Conservation (phyloP, 2,113 vertebrate genomes). For the Brachypteracias leptosomus region DNA sequence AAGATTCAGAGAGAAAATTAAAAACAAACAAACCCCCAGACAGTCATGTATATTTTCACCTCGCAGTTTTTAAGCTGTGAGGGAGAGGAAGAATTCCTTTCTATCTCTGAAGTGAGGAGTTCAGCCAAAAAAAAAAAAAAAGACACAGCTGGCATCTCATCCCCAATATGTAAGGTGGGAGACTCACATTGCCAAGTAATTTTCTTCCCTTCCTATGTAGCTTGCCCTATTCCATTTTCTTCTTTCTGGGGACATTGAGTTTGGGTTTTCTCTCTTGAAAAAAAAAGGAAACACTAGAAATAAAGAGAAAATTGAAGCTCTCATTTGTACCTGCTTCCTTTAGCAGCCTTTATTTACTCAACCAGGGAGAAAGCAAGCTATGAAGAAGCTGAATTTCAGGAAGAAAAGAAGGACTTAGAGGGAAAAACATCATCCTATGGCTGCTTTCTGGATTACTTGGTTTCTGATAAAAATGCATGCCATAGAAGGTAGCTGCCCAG, state of each 20-base stretch:
- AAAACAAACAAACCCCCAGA: not conserved
- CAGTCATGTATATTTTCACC: not conserved
- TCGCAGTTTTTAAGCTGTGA: not conserved
- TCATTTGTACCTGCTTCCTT: not conserved
- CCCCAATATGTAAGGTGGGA: too few relatives aligned
- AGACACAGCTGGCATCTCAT: not conserved
- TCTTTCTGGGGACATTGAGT: not conserved
- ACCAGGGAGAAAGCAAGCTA: not conserved
- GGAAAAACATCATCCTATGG: not conserved
- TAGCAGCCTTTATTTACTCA: not conserved
- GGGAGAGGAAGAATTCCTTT: not conserved
- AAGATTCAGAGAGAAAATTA: not conserved
- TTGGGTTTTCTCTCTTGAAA: not conserved
- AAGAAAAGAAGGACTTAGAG: not conserved
- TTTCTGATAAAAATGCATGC: rapidly evolving
- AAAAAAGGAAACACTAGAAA: not conserved
- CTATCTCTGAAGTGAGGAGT: not conserved
- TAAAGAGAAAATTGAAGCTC: not conserved
- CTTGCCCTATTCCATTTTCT: not conserved
- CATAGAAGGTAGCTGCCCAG: not conserved
- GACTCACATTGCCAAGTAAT: not conserved
- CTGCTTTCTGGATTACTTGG: not conserved
- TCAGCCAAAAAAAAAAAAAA: not conserved
- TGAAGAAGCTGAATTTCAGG: not conserved
- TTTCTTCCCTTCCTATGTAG: not conserved